These are phyloP conservation scores for Meteorus cinctellus DNA, from an alignment of 2,888 invertebrate species.

Conservation along the genomic window DNA sequence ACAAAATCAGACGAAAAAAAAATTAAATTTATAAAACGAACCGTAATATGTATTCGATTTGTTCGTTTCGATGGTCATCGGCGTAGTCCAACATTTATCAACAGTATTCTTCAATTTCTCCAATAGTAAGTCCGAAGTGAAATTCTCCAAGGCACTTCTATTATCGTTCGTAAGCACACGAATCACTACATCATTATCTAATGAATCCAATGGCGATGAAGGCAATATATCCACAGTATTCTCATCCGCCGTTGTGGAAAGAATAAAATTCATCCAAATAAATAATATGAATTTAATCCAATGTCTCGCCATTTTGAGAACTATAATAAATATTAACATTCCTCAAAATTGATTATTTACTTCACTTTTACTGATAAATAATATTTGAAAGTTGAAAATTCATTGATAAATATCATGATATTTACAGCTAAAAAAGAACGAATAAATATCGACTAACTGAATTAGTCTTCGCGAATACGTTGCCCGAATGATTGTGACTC, in stretches of 20 bases:
- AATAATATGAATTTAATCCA: not conserved
- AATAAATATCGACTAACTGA: too few relatives aligned
- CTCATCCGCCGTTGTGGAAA: slow-evolving; percentile 41
- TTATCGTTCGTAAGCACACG: slow-evolving; percentile 59
- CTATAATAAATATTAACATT: not conserved
- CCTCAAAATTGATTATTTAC: not conserved
- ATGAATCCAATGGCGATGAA: slow-evolving; percentile 47
- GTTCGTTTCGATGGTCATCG: not conserved
- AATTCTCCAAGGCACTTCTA: slow-evolving; percentile 58
- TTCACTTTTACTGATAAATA: not conserved
- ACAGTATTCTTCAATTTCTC: slow-evolving; percentile 44
- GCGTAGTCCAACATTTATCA: slow-evolving; percentile 43
- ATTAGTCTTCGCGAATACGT: not conserved
- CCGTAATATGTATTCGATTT: slow-evolving; percentile 63
- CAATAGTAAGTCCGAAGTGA: slow-evolving; percentile 56
- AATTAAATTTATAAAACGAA: slow-evolving; percentile 37
- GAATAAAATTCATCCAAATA: slow-evolving; percentile 33
- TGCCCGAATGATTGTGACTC: slow-evolving; percentile 3
- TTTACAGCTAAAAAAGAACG: not conserved
- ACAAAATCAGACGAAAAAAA: not conserved
- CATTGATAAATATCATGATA: slow-evolving; percentile 2
- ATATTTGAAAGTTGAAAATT: not conserved
- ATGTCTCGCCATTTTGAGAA: not conserved
- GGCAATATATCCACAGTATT: slow-evolving; percentile 61
- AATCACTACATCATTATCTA: slow-evolving; percentile 66